Evolutionary conservation across 2,888 invertebrate species (phyloP).

Genomic region (Halictus ligatus): DNA sequence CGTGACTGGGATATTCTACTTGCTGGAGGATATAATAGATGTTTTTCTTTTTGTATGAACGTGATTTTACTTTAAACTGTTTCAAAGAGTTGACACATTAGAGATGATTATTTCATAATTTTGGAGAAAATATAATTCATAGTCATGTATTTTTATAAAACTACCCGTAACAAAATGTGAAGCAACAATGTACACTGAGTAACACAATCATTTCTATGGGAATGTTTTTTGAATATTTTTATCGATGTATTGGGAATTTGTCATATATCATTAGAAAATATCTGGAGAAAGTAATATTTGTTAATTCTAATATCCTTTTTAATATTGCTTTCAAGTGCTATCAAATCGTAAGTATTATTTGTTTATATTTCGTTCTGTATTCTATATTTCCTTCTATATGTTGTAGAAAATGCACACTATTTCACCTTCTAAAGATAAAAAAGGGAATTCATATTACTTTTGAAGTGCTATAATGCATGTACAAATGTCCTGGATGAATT

Average conservation of each 20-base stretch:
- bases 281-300: background rate
- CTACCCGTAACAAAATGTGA: no score
- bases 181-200: no score
- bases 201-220: no score
- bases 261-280: background rate
- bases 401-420: background rate
- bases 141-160: no score
- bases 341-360: background rate
- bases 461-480: no score
- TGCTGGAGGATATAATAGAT: background rate
- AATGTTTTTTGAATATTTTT: background rate
- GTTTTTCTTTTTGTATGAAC: background rate
- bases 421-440: no score
- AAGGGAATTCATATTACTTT: background rate
- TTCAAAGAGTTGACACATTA: no score
- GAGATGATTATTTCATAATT: no score
- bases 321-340: background rate
- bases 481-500: no score
- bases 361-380: background rate
- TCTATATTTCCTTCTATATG: background rate
- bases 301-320: background rate
- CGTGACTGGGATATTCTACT: background rate
- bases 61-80: no score
- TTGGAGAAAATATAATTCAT: no score
- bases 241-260: background rate